These are phyloP conservation scores for Lota lota DNA, from an alignment of 2,113 vertebrate genomes.

Conservation along the genomic window DNA sequence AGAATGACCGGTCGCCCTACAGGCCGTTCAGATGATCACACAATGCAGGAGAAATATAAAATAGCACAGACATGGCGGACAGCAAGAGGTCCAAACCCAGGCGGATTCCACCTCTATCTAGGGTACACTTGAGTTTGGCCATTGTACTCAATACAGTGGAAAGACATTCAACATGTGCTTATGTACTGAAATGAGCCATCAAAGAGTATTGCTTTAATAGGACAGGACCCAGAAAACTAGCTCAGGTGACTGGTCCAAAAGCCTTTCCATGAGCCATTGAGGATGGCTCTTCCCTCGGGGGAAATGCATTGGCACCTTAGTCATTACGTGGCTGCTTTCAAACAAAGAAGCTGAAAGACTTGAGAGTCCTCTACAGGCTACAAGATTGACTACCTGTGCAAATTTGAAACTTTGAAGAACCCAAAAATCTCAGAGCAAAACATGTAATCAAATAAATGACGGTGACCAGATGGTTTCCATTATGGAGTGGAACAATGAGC, in stretches of 20 bases:
- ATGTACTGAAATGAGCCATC: slow-evolving; percentile 33
- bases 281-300: too few species aligned
- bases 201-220: slow-evolving; percentile 58
- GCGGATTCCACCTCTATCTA: slow-evolving; percentile 5
- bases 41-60: background rate
- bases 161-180: slow-evolving; percentile 10
- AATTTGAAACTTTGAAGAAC: slow-evolving; percentile 35
- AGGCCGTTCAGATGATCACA: background rate
- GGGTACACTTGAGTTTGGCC: background rate
- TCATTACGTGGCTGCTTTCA: slow-evolving; percentile 1
- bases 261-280: background rate
- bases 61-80: slow-evolving; percentile 9
- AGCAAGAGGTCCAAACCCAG: background rate
- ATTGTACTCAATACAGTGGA: background rate
- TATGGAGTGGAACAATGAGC: too few species aligned
- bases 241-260: slow-evolving; percentile 30
- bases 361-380: slow-evolving; percentile 26
- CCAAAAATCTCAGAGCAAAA: slow-evolving; percentile 1
- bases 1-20: too few species aligned
- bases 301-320: background rate
- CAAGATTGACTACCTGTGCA: slow-evolving; percentile 46
- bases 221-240: slow-evolving; percentile 26
- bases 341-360: background rate
- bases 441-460: slow-evolving; percentile 4
- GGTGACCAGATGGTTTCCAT: too few species aligned